Evolutionary conservation across 2,797 vertebrate genomes (phyloP), one percentile per base, ranked within the genome.

Genomic region (Hoplostethus atlanticus): DNA sequence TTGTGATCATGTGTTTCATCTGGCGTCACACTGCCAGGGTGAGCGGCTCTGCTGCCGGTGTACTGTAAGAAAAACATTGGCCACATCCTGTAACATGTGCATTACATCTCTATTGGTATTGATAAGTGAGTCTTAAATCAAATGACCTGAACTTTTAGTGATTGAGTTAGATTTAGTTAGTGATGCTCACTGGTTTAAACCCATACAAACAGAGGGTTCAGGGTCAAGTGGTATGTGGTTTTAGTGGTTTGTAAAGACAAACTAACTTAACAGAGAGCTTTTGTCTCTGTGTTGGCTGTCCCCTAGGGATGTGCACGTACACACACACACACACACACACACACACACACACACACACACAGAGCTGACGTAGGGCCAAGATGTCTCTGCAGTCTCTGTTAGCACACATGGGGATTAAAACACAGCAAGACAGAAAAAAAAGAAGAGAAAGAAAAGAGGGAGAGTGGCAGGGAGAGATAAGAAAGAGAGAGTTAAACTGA

Each of bases 181-280:
- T 21, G 21, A 34, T 34, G 31, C 28, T 68, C 21, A 31, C n/a
- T 21, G 21, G 21, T 21, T 1, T 1, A 31, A 25, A 79, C 79
- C 56, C 44, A 64, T 36, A 59, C 12, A 48, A 55, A 53, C 16
- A 12, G 59, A 59, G 78, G 66, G 28, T 62, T 4, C 6, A 5
- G 76, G 90, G 88, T 87, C 89, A 87, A 89, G 81, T 85, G 77
- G 50, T 76, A 63, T 68, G 71, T 57, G 50, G 68, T 77, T 83
- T 81, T 28, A 72, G 47, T 74, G 17, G 6, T 83, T 89, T 84
- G 81, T 80, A 50, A 81, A 83, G 76, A 81, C 75, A 74, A 81
- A 88, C 71, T 83, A 76, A 83, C 73, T 79, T 15, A 79, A 82
- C 81, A 76, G 70, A 77, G 78, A 65, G 84, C 77, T 72, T 87